phyloP scores from a whole-genome alignment of 2,797 vertebrate genomes.

The Ispidina picta region DNA sequence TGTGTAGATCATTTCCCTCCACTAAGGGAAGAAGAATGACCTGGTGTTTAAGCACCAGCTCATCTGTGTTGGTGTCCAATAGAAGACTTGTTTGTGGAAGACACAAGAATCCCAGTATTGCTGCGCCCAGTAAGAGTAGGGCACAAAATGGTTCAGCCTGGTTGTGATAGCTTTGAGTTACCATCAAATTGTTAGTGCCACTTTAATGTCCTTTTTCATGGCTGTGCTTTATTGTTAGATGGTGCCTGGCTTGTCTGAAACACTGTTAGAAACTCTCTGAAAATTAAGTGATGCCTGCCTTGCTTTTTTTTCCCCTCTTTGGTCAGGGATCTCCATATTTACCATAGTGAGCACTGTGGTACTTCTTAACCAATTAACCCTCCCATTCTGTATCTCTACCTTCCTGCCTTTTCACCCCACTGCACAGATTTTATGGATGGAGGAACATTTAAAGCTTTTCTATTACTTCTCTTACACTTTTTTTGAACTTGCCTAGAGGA shows the following conservation, averaged over 20 bases:
- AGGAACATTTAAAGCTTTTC: slow-evolving; percentile 3
- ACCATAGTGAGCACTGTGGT: neutral
- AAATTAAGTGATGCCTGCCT: neutral
- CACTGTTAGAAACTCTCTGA: neutral
- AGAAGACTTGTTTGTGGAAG: neutral
- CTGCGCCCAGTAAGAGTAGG: neutral
- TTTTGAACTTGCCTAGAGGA: slow-evolving; percentile 31
- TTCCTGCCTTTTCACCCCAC: neutral
- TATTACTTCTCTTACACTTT: neutral
- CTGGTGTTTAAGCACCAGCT: neutral
- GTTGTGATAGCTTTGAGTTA: neutral
- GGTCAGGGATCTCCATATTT: neutral
- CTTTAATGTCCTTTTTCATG: neutral
- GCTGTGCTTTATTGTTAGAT: neutral
- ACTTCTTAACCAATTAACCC: neutral
- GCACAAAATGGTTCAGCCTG: neutral
- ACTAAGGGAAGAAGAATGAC: neutral
- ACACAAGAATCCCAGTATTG: neutral
- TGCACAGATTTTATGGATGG: neutral
- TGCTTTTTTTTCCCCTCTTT: neutral
- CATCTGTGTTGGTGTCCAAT: neutral
- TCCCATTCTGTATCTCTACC: neutral
- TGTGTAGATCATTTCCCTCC: neutral
- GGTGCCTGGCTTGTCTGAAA: neutral
- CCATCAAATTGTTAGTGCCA: neutral